Conservation (phyloP, 2,113 vertebrate genomes). For the Perognathus longimembris region DNA sequence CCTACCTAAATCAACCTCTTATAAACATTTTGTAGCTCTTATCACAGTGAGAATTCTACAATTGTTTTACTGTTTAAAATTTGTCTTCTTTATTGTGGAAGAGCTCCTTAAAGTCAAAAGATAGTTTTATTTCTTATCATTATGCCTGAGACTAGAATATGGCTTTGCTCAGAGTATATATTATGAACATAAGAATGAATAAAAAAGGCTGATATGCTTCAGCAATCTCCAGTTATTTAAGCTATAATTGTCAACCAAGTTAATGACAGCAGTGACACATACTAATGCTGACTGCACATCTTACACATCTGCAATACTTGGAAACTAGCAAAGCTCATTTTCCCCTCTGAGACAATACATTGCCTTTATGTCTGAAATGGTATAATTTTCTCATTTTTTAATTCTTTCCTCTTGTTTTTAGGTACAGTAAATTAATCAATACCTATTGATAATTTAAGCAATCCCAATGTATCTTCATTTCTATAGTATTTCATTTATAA, state of each 20-base stretch:
- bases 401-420: slow-evolving; percentile 15
- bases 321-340: slow-evolving; percentile 10
- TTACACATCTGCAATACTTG: background rate
- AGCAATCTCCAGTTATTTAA: slow-evolving; percentile 24
- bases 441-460: background rate
- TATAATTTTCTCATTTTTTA: slow-evolving; percentile 30
- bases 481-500: slow-evolving; percentile 27
- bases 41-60: background rate
- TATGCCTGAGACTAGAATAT: background rate
- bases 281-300: background rate
- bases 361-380: background rate
- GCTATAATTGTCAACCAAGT: background rate
- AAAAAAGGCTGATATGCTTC: slow-evolving; percentile 16
- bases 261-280: slow-evolving; percentile 26
- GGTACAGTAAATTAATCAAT: slow-evolving; percentile 28
- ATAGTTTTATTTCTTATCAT: slow-evolving; percentile 27
- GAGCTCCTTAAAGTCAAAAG: background rate
- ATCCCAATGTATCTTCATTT: slow-evolving; percentile 16
- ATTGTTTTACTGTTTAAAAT: background rate
- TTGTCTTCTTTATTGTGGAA: slow-evolving; percentile 8
- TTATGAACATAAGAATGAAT: background rate
- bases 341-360: background rate
- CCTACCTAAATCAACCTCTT: background rate
- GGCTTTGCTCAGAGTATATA: slow-evolving; percentile 36
- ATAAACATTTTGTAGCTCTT: background rate